Evolutionary conservation across 1,140 invertebrate genomes (phyloP).

Genomic region (Scaptomyza hsui): DNA sequence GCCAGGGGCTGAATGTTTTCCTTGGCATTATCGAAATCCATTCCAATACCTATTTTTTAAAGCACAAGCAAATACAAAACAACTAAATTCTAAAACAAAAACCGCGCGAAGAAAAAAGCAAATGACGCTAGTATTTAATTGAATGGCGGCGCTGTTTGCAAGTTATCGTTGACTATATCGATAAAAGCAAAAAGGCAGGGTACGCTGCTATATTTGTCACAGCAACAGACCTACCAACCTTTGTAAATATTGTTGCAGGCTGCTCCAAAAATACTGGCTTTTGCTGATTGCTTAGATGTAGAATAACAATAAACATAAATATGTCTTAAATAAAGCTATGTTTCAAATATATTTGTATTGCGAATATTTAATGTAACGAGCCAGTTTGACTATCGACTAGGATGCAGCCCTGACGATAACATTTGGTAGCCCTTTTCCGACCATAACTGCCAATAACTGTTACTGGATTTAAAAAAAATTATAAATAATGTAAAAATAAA

Average conservation of each 20-base stretch:
- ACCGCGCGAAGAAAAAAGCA: constrained; percentile 13
- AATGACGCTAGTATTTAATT: constrained; percentile 39
- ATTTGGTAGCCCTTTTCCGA: background rate
- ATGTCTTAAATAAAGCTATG: too few species aligned
- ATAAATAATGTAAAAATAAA: too few species aligned
- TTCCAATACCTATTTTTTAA: constrained; percentile 52
- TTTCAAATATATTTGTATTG: too few species aligned
- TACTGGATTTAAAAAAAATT: background rate
- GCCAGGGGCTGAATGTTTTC: constrained; percentile 96
- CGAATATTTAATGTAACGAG: background rate
- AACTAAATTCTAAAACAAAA: background rate
- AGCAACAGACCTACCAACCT: background rate
- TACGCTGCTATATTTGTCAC: constrained; percentile 1
- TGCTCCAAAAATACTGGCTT: background rate
- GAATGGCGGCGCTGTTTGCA: constrained; percentile 40
- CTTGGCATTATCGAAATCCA: constrained; percentile 91
- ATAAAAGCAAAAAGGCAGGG: background rate
- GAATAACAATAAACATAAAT: too few species aligned
- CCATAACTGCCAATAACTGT: background rate
- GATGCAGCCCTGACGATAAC: background rate
- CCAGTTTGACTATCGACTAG: background rate
- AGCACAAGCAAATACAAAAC: background rate
- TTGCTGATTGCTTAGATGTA: too few species aligned
- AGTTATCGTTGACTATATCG: constrained; percentile 15
- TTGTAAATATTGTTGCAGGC: background rate